Percentiles rank a stretch among this genome's conserved stretches.
These are phyloP conservation scores for Cranoglanis bouderius DNA, from an alignment of 2,113 vertebrate genomes.

Conservation along the genomic window DNA sequence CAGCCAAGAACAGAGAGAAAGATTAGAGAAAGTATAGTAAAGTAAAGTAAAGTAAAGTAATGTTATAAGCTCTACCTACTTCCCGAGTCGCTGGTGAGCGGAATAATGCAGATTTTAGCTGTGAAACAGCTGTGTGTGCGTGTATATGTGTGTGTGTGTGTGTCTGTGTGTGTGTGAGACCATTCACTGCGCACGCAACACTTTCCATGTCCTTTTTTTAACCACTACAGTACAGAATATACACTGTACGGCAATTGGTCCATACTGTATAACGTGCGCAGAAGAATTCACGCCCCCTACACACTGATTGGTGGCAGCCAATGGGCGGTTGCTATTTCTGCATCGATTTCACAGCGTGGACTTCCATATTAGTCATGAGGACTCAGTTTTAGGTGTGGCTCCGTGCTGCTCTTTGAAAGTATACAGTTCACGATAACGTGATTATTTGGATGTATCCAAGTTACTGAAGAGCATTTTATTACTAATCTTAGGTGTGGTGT, in stretches of 20 bases:
- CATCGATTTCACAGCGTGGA: not conserved
- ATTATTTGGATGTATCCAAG: not conserved
- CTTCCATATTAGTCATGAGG: not conserved
- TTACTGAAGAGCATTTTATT: not conserved
- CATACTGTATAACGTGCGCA: not conserved
- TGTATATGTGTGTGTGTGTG: not conserved
- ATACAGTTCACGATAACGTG: not conserved
- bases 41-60: too few species aligned
- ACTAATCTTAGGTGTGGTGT: not conserved
- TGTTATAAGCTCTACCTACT: not conserved
- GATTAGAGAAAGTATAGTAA: too few species aligned
- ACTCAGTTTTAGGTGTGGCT: not conserved
- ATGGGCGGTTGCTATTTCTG: not conserved
- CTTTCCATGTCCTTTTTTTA: not conserved
- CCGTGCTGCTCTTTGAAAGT: not conserved
- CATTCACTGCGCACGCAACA: not conserved
- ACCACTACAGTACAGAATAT: not conserved
- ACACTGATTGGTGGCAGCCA: constrained; percentile 11
- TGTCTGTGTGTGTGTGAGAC: not conserved
- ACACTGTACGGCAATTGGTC: not conserved
- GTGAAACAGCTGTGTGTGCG: not conserved
- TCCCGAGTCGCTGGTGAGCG: not conserved
- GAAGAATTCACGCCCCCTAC: not conserved
- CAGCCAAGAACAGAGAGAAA: too few species aligned
- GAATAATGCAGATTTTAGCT: not conserved